Conservation (phyloP, 2,797 vertebrate genomes). For the Aselliscus stoliczkanus region DNA sequence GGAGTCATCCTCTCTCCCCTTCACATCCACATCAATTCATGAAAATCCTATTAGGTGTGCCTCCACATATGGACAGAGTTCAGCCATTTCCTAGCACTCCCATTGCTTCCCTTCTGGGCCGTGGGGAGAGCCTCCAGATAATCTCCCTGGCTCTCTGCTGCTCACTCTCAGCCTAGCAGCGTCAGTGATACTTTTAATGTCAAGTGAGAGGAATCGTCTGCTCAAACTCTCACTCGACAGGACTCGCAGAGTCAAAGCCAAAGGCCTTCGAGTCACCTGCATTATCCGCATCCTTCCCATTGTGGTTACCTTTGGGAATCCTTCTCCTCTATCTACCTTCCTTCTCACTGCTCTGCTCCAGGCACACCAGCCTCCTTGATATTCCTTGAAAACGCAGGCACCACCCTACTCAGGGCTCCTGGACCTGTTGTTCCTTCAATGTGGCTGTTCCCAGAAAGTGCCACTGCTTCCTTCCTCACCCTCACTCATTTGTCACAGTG, state of each 20-base stretch:
- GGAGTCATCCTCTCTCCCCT: background rate
- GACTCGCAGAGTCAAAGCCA: background rate
- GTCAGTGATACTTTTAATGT: rapidly evolving
- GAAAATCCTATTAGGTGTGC: background rate
- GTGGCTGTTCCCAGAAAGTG: rapidly evolving
- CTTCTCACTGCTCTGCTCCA: background rate
- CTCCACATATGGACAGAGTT: rapidly evolving
- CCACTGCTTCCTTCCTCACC: rapidly evolving
- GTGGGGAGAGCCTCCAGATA: background rate
- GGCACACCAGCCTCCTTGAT: rapidly evolving
- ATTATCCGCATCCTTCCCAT: rapidly evolving
- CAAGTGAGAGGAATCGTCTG: background rate
- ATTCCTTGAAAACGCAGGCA: too few species aligned
- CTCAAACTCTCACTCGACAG: too few species aligned
- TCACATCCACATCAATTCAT: rapidly evolving
- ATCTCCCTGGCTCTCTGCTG: too few species aligned
- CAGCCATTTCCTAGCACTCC: background rate
- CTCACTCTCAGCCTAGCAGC: too few species aligned
- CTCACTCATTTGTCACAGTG: rapidly evolving
- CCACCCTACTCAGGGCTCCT: rapidly evolving
- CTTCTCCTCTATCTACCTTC: too few species aligned
- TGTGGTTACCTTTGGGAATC: background rate
- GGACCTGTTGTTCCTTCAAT: rapidly evolving
- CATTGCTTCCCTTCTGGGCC: background rate
- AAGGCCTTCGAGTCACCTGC: background rate